phyloP scores from a whole-genome alignment of 1,140 invertebrate genomes.

The Hyles euphorbiae region DNA sequence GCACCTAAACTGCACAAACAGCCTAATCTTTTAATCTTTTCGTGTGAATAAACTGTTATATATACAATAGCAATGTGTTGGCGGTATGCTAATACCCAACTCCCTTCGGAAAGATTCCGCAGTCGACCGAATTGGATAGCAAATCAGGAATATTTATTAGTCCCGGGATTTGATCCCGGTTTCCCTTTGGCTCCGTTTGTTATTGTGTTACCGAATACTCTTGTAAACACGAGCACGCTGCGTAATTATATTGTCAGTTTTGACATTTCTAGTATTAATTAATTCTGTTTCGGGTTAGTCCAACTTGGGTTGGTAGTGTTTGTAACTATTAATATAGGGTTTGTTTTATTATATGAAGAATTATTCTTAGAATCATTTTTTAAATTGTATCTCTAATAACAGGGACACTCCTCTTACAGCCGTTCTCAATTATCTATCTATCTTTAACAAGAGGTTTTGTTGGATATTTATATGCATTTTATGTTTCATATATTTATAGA shows the following conservation, averaged over 20 bases:
- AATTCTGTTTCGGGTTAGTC: background rate
- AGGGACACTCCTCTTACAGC: too few relatives aligned
- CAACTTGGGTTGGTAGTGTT: background rate
- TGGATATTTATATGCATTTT: too few relatives aligned
- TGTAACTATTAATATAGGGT: too few relatives aligned
- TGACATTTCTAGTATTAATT: conserved; percentile 7
- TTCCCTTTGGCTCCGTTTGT: conserved; percentile 24
- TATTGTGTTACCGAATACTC: conserved; percentile 22
- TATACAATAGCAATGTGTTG: background rate
- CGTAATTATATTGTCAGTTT: conserved; percentile 6
- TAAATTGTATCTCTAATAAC: too few relatives aligned
- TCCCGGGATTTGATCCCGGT: conserved; percentile 34
- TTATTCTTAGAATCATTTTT: too few relatives aligned
- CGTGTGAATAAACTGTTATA: too few relatives aligned
- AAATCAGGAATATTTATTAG: conserved; percentile 65
- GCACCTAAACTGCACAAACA: too few relatives aligned
- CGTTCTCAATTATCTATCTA: too few relatives aligned
- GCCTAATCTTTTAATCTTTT: too few relatives aligned
- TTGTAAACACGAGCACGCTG: conserved; percentile 29
- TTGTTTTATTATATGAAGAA: too few relatives aligned
- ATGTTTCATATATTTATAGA: too few relatives aligned
- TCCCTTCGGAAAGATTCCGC: conserved; percentile 58
- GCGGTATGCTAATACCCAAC: conserved; percentile 47
- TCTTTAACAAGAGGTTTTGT: too few relatives aligned
- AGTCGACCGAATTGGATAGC: conserved; percentile 53